Percentiles rank a stretch among this genome's conserved stretches.
Conservation (phyloP, 2,797 vertebrate genomes). For the Tenualosa ilisha region DNA sequence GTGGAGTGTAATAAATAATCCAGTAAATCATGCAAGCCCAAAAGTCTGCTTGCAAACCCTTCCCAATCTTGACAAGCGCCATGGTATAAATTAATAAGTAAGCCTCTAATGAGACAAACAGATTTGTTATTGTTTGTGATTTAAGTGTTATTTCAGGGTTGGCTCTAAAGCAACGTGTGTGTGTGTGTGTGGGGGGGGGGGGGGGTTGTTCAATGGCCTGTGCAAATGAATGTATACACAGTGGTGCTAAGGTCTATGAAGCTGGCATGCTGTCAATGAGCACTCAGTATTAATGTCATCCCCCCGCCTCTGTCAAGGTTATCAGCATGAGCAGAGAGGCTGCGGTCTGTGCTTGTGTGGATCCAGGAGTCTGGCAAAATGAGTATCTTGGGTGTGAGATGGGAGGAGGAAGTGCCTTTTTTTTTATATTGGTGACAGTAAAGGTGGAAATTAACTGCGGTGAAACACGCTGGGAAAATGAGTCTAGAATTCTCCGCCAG, state of each 20-base stretch:
- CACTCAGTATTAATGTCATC: constrained; percentile 31
- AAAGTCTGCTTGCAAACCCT: background rate
- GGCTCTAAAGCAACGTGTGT: constrained; percentile 35
- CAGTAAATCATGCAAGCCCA: background rate
- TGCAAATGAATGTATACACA: constrained; percentile 40
- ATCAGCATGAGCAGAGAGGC: constrained; percentile 28
- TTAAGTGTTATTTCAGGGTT: constrained; percentile 8
- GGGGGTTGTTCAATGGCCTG: constrained; percentile 37
- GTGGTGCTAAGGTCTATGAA: constrained; percentile 25
- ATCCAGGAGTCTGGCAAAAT: constrained; percentile 32
- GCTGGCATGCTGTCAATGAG: constrained; percentile 23
- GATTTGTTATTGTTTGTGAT: constrained; percentile 34
- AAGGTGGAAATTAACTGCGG: constrained; percentile 65
- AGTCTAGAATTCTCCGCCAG: constrained; percentile 49
- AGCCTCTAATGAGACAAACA: constrained; percentile 10
- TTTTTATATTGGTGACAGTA: constrained; percentile 58
- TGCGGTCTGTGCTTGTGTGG: background rate
- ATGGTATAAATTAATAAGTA: background rate
- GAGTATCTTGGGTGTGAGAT: constrained; percentile 37
- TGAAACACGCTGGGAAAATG: constrained; percentile 61
- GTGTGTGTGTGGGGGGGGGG: too few species aligned
- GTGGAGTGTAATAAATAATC: background rate
- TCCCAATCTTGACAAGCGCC: too few species aligned
- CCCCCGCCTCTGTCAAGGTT: constrained; percentile 40
- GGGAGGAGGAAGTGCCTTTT: constrained; percentile 18